Percentiles rank a stretch among this genome's conserved stretches.
Conservation (phyloP, 2,113 vertebrate species). For the Rana temporaria region DNA sequence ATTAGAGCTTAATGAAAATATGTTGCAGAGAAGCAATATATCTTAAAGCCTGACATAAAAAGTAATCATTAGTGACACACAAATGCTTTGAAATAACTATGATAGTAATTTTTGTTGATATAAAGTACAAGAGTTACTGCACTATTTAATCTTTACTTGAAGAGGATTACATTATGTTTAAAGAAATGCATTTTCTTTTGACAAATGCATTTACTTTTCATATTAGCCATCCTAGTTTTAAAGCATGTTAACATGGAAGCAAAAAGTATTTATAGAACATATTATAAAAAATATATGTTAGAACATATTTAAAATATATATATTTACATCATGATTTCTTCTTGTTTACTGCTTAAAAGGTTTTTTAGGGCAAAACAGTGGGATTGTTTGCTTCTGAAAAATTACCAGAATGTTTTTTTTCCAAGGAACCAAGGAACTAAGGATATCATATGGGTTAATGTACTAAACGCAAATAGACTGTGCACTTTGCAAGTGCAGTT, state of each 20-base stretch:
- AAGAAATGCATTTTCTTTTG: neutral
- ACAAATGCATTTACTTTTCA: neutral
- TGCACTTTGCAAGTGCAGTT: too few species aligned
- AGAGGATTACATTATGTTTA: neutral
- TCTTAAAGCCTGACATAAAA: constrained; percentile 62
- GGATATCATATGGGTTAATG: too few species aligned
- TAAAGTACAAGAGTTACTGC: constrained; percentile 56
- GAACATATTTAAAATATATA: too few species aligned
- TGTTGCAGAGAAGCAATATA: constrained; percentile 51
- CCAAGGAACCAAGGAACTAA: too few species aligned
- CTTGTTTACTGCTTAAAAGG: too few species aligned
- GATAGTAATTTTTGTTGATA: constrained; percentile 62
- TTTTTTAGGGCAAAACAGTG: too few species aligned
- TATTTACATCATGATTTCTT: too few species aligned
- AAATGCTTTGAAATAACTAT: constrained; percentile 63
- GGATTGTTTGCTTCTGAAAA: too few species aligned
- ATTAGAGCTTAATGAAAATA: constrained; percentile 64
- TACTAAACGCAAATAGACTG: too few species aligned
- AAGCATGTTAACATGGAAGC: neutral
- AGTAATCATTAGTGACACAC: constrained; percentile 62
- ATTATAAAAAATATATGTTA: too few species aligned
- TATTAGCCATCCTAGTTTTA: neutral
- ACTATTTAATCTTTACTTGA: constrained; percentile 42
- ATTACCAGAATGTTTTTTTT: too few species aligned
- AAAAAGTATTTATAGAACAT: too few species aligned